These are phyloP conservation scores for Coryphaenoides rupestris DNA, from an alignment of 2,113 vertebrate species.

Conservation along the genomic window DNA sequence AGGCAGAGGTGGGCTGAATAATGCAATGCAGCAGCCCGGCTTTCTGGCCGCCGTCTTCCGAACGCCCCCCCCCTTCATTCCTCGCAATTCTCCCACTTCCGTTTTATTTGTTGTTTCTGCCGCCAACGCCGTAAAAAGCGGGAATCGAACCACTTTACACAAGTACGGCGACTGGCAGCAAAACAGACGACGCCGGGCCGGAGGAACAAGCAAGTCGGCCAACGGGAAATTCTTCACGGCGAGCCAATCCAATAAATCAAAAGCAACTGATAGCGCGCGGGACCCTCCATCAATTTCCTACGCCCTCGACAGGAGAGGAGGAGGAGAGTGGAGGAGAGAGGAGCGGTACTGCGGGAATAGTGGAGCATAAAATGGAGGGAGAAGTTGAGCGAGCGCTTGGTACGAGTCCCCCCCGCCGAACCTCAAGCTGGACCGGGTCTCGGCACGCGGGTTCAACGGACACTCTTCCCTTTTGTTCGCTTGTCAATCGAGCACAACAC, in stretches of 20 bases:
- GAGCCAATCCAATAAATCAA: slow-evolving; percentile 35
- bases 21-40: slow-evolving; percentile 15
- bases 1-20: slow-evolving; percentile 29
- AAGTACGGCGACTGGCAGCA: neutral
- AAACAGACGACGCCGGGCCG: neutral
- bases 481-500: slow-evolving; percentile 40
- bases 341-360: slow-evolving; percentile 25
- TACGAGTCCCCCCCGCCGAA: slow-evolving; percentile 30
- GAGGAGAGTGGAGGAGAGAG: neutral
- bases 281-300: slow-evolving; percentile 19
- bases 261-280: slow-evolving; percentile 19
- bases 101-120: slow-evolving; percentile 5
- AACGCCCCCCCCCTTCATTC: too few relatives aligned
- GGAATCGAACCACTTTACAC: neutral
- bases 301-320: slow-evolving; percentile 16
- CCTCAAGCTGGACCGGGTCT: too few relatives aligned
- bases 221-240: neutral
- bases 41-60: neutral
- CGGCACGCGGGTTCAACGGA: slow-evolving; percentile 32
- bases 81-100: neutral
- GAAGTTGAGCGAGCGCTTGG: slow-evolving; percentile 36
- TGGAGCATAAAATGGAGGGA: slow-evolving; percentile 38
- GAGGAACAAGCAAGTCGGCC: neutral
- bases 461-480: slow-evolving; percentile 17
- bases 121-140: slow-evolving; percentile 5